These are phyloP conservation scores for Acinonyx jubatus DNA, from an alignment of 2,113 vertebrate species.

Conservation along the genomic window DNA sequence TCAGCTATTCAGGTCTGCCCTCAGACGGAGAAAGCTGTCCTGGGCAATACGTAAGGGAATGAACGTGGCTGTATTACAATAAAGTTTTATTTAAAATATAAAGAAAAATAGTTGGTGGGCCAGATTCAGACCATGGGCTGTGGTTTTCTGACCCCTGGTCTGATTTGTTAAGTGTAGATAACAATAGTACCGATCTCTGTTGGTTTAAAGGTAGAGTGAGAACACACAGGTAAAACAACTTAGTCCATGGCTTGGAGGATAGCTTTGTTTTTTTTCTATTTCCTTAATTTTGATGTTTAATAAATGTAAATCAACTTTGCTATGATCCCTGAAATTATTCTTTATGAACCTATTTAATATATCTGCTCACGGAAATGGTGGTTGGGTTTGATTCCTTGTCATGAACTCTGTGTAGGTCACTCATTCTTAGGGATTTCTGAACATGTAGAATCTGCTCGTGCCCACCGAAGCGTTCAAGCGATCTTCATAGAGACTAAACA, in stretches of 20 bases:
- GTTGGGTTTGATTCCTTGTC: neutral
- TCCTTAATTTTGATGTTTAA: neutral
- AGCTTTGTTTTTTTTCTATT: neutral
- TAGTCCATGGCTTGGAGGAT: neutral
- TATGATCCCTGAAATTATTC: neutral
- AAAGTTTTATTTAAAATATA: constrained; percentile 44
- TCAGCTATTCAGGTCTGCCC: neutral
- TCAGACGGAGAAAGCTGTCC: neutral
- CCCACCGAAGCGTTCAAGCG: neutral
- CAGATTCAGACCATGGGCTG: neutral
- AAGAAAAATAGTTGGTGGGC: neutral
- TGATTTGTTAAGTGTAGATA: neutral
- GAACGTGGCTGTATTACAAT: neutral
- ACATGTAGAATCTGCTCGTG: neutral
- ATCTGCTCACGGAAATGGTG: neutral
- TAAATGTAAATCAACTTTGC: neutral
- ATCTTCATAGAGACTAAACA: neutral
- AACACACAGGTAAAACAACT: neutral
- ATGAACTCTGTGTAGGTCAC: neutral
- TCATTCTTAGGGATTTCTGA: neutral
- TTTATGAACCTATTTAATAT: neutral
- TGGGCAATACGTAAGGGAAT: accelerated
- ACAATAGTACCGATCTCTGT: neutral
- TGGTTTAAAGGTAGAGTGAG: neutral
- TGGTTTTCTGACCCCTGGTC: neutral